Conservation (phyloP, 2,113 vertebrate genomes). For the Proteles cristata region DNA sequence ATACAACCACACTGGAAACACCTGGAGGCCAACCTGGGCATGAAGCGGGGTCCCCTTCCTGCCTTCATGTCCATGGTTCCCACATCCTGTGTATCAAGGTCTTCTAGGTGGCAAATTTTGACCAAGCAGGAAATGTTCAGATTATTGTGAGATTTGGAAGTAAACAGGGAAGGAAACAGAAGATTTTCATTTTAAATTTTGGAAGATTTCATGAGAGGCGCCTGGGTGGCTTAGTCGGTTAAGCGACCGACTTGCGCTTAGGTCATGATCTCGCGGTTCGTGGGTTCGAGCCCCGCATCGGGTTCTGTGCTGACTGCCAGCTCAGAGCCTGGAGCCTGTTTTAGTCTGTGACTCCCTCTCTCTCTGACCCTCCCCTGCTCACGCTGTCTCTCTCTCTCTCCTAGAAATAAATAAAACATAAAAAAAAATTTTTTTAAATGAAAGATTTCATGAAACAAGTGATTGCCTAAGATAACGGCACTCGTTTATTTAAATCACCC, state of each 20-base stretch:
- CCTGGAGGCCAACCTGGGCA: not conserved
- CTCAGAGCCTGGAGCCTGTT: too few relatives aligned
- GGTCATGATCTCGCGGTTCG: too few relatives aligned
- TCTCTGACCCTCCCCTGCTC: too few relatives aligned
- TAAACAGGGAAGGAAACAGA: not conserved
- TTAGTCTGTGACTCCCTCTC: too few relatives aligned
- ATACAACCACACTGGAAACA: not conserved
- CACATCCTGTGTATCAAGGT: not conserved
- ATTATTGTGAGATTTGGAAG: not conserved
- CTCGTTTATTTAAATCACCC: constrained; percentile 54
- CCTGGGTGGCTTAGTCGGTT: too few relatives aligned
- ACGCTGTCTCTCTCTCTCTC: too few relatives aligned
- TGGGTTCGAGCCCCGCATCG: too few relatives aligned
- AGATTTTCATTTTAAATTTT: constrained; percentile 15
- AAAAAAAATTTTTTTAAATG: not conserved
- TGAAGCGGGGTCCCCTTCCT: not conserved
- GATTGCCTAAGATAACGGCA: not conserved
- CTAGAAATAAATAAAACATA: too few relatives aligned
- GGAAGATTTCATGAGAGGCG: not conserved
- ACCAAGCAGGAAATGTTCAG: not conserved
- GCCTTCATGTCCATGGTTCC: not conserved
- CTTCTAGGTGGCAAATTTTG: not conserved
- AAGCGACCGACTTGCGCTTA: too few relatives aligned
- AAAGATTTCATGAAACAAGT: not conserved
- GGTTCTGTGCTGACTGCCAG: too few relatives aligned